Evolutionary conservation across 1,140 invertebrate species (phyloP).

Genomic region (Drepana arcuata): DNA sequence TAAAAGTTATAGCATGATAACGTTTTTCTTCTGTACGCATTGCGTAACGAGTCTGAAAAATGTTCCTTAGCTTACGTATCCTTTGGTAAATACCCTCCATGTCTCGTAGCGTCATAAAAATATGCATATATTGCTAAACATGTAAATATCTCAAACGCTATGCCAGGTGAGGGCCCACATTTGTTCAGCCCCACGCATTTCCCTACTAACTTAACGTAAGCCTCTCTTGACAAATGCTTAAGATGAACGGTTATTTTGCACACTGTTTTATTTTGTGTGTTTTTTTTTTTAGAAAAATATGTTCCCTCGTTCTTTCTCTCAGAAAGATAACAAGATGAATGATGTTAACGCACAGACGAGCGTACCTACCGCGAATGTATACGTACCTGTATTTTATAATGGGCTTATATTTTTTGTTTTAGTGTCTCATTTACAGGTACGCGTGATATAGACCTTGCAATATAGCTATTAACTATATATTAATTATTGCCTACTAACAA

Average conservation of each 20-base stretch:
- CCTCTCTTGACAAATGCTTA: slow-evolving; percentile 64
- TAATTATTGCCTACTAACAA: too few species aligned
- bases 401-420: too few species aligned
- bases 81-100: too few species aligned
- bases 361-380: too few species aligned
- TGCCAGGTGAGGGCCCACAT: slow-evolving; percentile 28
- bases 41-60: too few species aligned
- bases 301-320: slow-evolving; percentile 22
- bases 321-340: slow-evolving; percentile 37
- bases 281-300: slow-evolving; percentile 47
- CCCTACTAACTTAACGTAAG: slow-evolving; percentile 59
- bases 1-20: too few species aligned
- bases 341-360: slow-evolving; percentile 14
- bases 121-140: slow-evolving; percentile 24
- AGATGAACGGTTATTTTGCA: slow-evolving; percentile 63
- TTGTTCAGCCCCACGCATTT: slow-evolving; percentile 37
- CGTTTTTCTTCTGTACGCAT: too few species aligned
- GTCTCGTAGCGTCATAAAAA: slow-evolving; percentile 12
- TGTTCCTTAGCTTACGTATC: too few species aligned
- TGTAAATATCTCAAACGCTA: slow-evolving; percentile 35
- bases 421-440: too few species aligned
- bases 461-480: too few species aligned
- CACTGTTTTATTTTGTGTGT: slow-evolving; percentile 42
- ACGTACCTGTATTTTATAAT: too few species aligned
- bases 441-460: too few species aligned